A percentile compares a stretch with the other conserved stretches of the same genome.
phyloP scores from a whole-genome alignment of 2,888 invertebrate genomes.

The Rosalia funebris region DNA sequence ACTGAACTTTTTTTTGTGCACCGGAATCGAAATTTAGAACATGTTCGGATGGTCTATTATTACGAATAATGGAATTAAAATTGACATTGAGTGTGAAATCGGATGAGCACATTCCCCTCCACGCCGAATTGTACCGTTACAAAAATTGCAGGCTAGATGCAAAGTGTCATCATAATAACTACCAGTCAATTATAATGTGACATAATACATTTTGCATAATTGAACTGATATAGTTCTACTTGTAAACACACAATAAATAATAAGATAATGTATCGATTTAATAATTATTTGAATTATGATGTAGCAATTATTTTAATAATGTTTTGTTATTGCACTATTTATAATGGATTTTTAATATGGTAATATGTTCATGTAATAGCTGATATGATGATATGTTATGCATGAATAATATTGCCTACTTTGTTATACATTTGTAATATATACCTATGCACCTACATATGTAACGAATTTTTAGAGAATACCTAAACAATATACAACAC shows the following conservation, averaged over 20 bases:
- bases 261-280: not conserved
- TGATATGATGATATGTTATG: not conserved
- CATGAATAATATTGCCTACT: conserved; percentile 9
- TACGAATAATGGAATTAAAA: conserved; percentile 6
- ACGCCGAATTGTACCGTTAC: conserved; percentile 15
- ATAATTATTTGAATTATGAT: conserved; percentile 3
- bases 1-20: conserved; percentile 7
- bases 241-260: not conserved
- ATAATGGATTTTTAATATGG: not conserved
- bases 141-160: conserved; percentile 12
- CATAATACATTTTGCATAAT: not conserved
- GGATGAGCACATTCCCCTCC: conserved; percentile 21
- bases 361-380: not conserved
- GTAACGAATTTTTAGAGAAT: too few species aligned
- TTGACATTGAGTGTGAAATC: conserved; percentile 22
- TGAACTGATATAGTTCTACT: not conserved
- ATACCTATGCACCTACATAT: too few species aligned
- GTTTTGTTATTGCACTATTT: conserved; percentile 17
- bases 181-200: conserved; percentile 1
- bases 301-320: conserved; percentile 4
- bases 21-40: conserved; percentile 27
- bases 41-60: conserved; percentile 13
- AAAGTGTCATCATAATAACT: conserved; percentile 2
- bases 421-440: too few species aligned
- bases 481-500: too few species aligned